Evolutionary conservation across 2,113 vertebrate genomes (phyloP).

Genomic region (Rhinolophus ferrumequinum): DNA sequence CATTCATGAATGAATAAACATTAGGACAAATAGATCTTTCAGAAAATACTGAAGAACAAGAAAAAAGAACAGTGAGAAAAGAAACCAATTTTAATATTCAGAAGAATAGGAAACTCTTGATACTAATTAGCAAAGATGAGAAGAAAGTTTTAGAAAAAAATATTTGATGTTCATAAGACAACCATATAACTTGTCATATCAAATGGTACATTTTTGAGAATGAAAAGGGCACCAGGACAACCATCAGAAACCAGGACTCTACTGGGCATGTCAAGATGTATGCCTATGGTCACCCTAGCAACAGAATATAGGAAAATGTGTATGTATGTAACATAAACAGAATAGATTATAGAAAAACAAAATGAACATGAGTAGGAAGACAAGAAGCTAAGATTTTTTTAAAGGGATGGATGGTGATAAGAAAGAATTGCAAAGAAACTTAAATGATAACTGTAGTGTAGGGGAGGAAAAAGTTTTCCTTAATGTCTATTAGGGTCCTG

Average conservation of each 20-base stretch:
- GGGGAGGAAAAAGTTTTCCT: not conserved
- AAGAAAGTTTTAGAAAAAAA: not conserved
- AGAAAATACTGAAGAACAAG: not conserved
- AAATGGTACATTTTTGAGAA: not conserved
- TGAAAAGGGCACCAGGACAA: not conserved
- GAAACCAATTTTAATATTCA: not conserved
- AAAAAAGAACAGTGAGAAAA: not conserved
- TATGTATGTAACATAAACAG: not conserved
- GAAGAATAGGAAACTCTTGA: not conserved
- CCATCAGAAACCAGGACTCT: not conserved
- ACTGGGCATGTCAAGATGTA: not conserved
- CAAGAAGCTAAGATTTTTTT: not conserved
- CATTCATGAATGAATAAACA: not conserved
- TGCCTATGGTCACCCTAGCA: not conserved
- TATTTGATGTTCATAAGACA: not conserved
- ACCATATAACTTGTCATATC: not conserved
- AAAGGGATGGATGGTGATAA: not conserved
- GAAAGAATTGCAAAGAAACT: not conserved
- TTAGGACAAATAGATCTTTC: not conserved
- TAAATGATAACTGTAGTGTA: not conserved
- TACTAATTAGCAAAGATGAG: not conserved
- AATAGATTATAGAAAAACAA: not conserved
- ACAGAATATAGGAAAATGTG: not conserved
- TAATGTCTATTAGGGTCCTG: not conserved
- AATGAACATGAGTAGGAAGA: not conserved